A percentile compares a stretch with the other conserved stretches of the same genome.
phyloP scores from a whole-genome alignment of 2,113 vertebrate genomes.

The Clupea harengus region DNA sequence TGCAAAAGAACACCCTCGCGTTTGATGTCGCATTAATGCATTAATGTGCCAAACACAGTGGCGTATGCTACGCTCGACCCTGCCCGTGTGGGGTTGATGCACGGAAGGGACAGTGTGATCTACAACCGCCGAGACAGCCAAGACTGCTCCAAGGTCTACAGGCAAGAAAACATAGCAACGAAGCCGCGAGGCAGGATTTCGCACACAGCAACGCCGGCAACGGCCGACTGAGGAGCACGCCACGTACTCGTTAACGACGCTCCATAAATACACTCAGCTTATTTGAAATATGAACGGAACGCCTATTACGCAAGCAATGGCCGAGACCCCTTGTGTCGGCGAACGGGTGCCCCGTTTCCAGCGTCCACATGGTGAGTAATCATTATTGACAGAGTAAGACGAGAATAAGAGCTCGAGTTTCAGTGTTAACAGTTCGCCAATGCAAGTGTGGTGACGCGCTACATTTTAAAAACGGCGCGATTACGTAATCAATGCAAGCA shows the following conservation, averaged over 20 bases:
- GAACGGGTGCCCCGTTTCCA: constrained; percentile 53
- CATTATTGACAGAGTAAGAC: background rate
- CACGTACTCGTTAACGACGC: background rate
- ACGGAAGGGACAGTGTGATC: background rate
- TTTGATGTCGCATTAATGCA: background rate
- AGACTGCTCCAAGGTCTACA: constrained; percentile 1
- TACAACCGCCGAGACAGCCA: background rate
- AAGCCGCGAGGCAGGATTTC: background rate
- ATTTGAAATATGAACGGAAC: constrained; percentile 46
- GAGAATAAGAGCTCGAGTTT: background rate
- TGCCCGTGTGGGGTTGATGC: background rate
- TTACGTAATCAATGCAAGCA: background rate
- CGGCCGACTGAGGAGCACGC: background rate
- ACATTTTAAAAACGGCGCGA: background rate
- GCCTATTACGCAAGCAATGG: constrained; percentile 35
- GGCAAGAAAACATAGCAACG: background rate
- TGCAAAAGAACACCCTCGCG: background rate
- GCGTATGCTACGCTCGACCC: background rate
- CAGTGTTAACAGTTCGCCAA: background rate
- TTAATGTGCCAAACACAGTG: background rate
- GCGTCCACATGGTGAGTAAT: constrained; percentile 58
- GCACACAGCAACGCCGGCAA: background rate
- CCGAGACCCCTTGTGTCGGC: constrained; percentile 24
- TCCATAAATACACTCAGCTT: constrained; percentile 34
- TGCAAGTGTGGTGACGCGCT: background rate